These are phyloP conservation scores for Anthrax anthrax DNA, from an alignment of 2,888 invertebrate species.

Conservation along the genomic window DNA sequence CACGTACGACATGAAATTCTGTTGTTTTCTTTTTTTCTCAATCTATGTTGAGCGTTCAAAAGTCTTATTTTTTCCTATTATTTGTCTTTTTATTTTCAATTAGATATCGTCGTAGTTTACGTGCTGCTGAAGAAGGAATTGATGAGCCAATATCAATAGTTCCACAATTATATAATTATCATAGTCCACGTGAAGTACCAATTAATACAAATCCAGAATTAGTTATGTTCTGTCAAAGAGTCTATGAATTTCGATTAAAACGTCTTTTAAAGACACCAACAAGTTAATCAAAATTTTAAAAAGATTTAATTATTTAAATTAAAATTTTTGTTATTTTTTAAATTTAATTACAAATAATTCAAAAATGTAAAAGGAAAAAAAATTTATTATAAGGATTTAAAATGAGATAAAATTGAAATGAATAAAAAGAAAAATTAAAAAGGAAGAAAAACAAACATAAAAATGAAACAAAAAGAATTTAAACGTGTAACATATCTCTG, in stretches of 20 bases:
- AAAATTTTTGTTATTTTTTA: too few relatives aligned
- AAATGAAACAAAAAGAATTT: too few relatives aligned
- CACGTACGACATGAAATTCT: too few relatives aligned
- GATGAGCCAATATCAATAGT: conserved; percentile 57
- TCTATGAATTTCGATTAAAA: conserved; percentile 89
- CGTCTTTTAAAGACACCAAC: conserved; percentile 12
- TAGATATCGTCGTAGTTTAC: conserved; percentile 74
- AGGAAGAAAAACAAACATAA: too few relatives aligned
- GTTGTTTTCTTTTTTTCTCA: background rate
- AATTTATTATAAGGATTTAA: too few relatives aligned
- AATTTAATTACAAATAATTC: too few relatives aligned
- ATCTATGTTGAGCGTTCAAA: too few relatives aligned
- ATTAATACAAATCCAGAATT: conserved; percentile 61
- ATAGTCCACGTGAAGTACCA: conserved; percentile 38
- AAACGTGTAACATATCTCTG: too few relatives aligned
- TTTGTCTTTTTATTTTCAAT: conserved; percentile 14
- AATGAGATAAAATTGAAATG: background rate
- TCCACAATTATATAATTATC: conserved; percentile 48
- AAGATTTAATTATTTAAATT: background rate
- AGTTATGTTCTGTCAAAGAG: conserved; percentile 86
- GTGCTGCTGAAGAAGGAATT: conserved; percentile 63
- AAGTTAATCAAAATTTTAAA: background rate
- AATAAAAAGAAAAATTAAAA: background rate
- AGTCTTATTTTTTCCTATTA: too few relatives aligned
- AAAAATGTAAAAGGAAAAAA: too few relatives aligned